A percentile compares a stretch with the other conserved stretches of the same genome.
Conservation (phyloP, 1,140 invertebrate genomes). For the Hycleus phaleratus region DNA sequence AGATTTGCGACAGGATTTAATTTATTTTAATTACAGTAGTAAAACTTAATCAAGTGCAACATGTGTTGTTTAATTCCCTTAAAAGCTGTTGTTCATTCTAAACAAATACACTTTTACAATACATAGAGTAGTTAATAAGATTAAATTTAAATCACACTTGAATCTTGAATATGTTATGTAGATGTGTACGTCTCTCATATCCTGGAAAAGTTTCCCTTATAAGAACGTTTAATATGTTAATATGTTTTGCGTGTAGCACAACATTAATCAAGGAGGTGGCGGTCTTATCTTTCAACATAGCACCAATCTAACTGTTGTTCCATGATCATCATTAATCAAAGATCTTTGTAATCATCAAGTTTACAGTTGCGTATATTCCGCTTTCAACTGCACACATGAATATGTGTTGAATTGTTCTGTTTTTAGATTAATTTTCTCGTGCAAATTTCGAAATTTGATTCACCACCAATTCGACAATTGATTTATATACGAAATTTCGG, state of each 20-base stretch:
- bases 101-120: too few relatives aligned
- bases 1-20: too few relatives aligned
- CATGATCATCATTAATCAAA: constrained; percentile 32
- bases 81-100: too few relatives aligned
- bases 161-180: too few relatives aligned
- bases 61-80: too few relatives aligned
- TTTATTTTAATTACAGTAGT: too few relatives aligned
- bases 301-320: constrained; percentile 24
- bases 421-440: not conserved
- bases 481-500: constrained; percentile 4
- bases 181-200: too few relatives aligned
- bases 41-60: too few relatives aligned
- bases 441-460: too few relatives aligned
- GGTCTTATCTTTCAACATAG: constrained; percentile 21
- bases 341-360: constrained; percentile 27
- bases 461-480: not conserved
- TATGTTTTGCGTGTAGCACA: constrained; percentile 32
- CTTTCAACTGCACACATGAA: too few relatives aligned
- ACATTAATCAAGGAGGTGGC: constrained; percentile 31
- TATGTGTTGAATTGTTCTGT: constrained; percentile 4
- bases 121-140: too few relatives aligned
- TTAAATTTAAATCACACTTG: too few relatives aligned
- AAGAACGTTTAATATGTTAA: constrained; percentile 31
- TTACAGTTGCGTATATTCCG: constrained; percentile 13
- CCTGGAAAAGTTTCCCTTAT: constrained; percentile 3